Percentiles rank a stretch among this genome's conserved stretches.
These are phyloP conservation scores for Rhabdomys pumilio DNA, from an alignment of 2,797 vertebrate species.

Conservation along the genomic window DNA sequence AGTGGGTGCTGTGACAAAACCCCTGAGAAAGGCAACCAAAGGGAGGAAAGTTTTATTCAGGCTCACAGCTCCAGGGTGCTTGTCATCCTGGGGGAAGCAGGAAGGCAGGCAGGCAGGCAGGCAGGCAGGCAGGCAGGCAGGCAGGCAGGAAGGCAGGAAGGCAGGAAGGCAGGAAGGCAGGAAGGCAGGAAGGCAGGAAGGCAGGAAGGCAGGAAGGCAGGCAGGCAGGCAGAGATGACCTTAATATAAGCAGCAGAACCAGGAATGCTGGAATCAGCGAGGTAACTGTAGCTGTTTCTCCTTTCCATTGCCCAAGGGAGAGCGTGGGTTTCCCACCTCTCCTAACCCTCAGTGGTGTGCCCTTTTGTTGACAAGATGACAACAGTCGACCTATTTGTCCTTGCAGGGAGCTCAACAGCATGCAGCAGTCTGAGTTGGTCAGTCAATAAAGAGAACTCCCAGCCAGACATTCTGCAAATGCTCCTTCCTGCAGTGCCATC, in stretches of 20 bases:
- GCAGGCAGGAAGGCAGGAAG: too few species aligned
- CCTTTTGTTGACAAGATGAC: too few species aligned
- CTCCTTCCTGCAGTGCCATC: not conserved
- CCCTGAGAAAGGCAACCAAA: not conserved
- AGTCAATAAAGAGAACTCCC: not conserved
- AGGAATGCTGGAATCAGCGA: not conserved
- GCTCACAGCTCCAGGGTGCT: not conserved
- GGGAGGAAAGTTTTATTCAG: not conserved
- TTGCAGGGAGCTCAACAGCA: not conserved
- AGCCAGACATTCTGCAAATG: not conserved
- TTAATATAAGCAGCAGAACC: not conserved
- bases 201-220: too few species aligned
- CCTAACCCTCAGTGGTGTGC: not conserved
- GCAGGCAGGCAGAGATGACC: too few species aligned
- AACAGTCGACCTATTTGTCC: not conserved
- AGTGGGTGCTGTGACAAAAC: not conserved
- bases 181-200: too few species aligned
- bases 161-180: not conserved
- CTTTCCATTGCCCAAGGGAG: not conserved
- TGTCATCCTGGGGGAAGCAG: not conserved
- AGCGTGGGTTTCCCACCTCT: not conserved
- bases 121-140: too few species aligned
- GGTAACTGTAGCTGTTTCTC: not conserved
- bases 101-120: too few species aligned
- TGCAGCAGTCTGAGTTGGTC: not conserved